phyloP scores from a whole-genome alignment of 1,140 invertebrate genomes.

The Cardiocondyla obscurior region DNA sequence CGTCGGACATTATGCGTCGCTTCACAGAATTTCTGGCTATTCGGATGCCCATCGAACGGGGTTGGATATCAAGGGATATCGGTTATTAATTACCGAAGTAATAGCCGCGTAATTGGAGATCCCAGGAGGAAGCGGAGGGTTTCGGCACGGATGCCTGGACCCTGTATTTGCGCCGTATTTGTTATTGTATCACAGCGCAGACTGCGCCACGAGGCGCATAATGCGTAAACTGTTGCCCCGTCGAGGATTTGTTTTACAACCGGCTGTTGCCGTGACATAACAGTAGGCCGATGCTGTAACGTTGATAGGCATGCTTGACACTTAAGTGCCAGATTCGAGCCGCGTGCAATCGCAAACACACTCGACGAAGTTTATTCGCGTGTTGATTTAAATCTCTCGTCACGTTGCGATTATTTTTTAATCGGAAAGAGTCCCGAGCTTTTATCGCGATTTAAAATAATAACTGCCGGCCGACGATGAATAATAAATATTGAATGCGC shows the following conservation, averaged over 20 bases:
- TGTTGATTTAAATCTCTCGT: conserved; percentile 11
- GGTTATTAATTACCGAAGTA: conserved; percentile 75
- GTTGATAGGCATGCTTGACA: conserved; percentile 41
- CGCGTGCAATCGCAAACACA: not conserved
- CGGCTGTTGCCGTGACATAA: conserved; percentile 9
- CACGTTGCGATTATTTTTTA: not conserved
- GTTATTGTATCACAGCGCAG: conserved; percentile 5
- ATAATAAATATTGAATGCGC: conserved; percentile 41
- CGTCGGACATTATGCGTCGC: conserved; percentile 54
- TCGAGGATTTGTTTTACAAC: conserved; percentile 52
- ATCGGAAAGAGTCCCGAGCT: not conserved
- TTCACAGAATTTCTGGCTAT: conserved; percentile 63
- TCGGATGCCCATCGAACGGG: conserved; percentile 52
- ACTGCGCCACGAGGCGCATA: conserved; percentile 23
- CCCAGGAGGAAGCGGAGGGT: conserved; percentile 39
- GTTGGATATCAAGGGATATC: conserved; percentile 66
- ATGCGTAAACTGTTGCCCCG: conserved; percentile 23
- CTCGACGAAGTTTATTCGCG: not conserved
- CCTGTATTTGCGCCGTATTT: conserved; percentile 30
- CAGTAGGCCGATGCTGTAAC: conserved; percentile 1
- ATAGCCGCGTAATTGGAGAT: conserved; percentile 70
- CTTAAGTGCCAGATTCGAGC: conserved; percentile 12
- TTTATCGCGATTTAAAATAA: conserved; percentile 20
- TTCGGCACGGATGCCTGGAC: conserved; percentile 34
- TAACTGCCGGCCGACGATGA: not conserved